Base-by-base conservation (phyloP, 2,888 invertebrate species). In the Cantharis flavilabris region DNA sequence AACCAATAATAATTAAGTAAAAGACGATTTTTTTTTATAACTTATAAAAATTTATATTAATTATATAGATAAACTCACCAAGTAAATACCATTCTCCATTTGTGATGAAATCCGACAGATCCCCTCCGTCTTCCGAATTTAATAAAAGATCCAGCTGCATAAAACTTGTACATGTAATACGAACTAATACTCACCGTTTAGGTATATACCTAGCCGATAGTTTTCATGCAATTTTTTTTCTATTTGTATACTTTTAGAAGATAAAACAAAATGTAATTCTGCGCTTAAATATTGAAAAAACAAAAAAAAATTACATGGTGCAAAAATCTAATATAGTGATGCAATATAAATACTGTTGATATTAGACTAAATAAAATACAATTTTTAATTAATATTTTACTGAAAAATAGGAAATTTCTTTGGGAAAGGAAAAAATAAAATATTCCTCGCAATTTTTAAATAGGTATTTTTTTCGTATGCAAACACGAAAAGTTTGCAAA, bases 11-110 rank as follows among this genome's bases (percentile, higher is more conserved):
- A 30, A 30, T 30, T 30, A 10, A 30, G 9, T 3, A 64, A 65
- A 65, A 9, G 10, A 49, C n/a, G 7, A 49, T n/a, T 49, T 49
- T 49, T 49, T 49, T n/a, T 20, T 33, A 13, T n/a, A n/a, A n/a
- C n/a, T 49, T n/a, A 49, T 7, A 49, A n/a, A 49, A 49, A 49
- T n/a, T 49, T 49, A n/a, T 49, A n/a, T n/a, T 3, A 7, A 9
- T 9, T 49, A 13, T 0, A 16, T 9, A 1, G 1, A 1, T 1
- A 14, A 49, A 89, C 94, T 94, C 90, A 98, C 98, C 98, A 91
- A 99, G 94, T 87, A 99, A 93, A 90, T 98, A 97, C 98, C 99
- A 99, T 91, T 99, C 99, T 86, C 99, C 99, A 89, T 99, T 99
- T 85, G 96, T 96, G 89, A 99, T 98, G 92, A 98, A 99, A 91